Evolutionary conservation across 2,888 invertebrate genomes (phyloP).

Genomic region (Xiphydria camelus): DNA sequence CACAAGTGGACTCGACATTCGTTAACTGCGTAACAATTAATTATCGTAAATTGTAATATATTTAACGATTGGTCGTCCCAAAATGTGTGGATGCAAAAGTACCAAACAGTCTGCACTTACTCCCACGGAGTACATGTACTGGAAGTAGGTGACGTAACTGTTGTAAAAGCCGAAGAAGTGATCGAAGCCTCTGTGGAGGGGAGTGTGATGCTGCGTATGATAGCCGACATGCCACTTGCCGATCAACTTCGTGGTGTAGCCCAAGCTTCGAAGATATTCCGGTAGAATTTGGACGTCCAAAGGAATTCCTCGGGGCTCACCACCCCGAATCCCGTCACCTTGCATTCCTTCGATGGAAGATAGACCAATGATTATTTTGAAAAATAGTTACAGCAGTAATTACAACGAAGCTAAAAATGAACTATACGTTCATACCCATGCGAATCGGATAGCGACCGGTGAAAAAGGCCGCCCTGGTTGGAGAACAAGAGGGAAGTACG

Average conservation of each 20-base stretch:
- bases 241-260: constrained; percentile 62
- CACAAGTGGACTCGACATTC: too few relatives aligned
- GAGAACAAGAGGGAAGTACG: constrained; percentile 83
- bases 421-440: too few relatives aligned
- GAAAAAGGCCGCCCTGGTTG: constrained; percentile 78
- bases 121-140: constrained; percentile 63
- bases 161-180: constrained; percentile 85
- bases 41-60: too few relatives aligned
- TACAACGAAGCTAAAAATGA: too few relatives aligned
- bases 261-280: constrained; percentile 60
- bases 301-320: constrained; percentile 62
- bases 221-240: constrained; percentile 68
- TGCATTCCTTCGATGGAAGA: constrained; percentile 60
- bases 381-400: too few relatives aligned
- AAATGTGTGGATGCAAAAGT: constrained; percentile 26
- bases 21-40: too few relatives aligned
- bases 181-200: constrained; percentile 77
- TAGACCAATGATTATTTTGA: too few relatives aligned
- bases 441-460: constrained; percentile 88
- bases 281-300: constrained; percentile 60
- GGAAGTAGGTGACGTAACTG: constrained; percentile 82
- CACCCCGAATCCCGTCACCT: constrained; percentile 60
- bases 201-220: constrained; percentile 66
- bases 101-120: constrained; percentile 33
- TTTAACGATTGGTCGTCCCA: too few relatives aligned